Evolutionary conservation across 2,888 invertebrate species (phyloP), one percentile per base, ranked within the genome.

Genomic region (Caenorhabditis macrosperma): DNA sequence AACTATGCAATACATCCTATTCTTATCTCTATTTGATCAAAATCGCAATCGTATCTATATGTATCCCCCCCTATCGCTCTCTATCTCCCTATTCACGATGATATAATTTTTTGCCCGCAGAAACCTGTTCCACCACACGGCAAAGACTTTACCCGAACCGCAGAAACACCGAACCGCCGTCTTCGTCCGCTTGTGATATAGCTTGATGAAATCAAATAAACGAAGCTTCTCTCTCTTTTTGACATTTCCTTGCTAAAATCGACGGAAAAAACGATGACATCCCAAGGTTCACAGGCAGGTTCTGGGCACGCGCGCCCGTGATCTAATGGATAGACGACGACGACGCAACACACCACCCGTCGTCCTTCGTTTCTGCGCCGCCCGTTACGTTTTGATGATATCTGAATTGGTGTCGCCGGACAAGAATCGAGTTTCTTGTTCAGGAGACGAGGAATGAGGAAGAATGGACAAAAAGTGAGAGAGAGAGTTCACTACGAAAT

Each of bases 381-480:
- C 74, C 74, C 54, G 46, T 46, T 22, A 46, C 22, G 17, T 22
- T n/a, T n/a, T 22, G 46, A 46, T 46, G 46, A 22, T 46, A 46
- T 46, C 38, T 38, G 38, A 38, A 38, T 5, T 15, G 38, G 38
- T 38, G 38, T 15, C 3, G 7, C 38, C 9, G 38, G 38, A 38
- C 38, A 15, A 15, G 38, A 38, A 38, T 9, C 38, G 38, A 38
- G 38, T 38, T 38, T 38, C 15, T n/a, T n/a, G n/a, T n/a, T n/a
- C 15, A 12, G 3, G 38, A 38, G 38, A 57, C 22, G 12, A 57
- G 22, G 57, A 1, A 3, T n/a, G 15, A 57, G 41, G 59, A 22
- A 59, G 26, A 46, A 46, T n/a, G n/a, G 38, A 35, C 22, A 63
- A 50, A 28, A 30, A 26, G 15, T 38, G 38, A 10, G 48, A 9